Evolutionary conservation across 2,113 vertebrate species (phyloP).

Genomic region (Pseudolaguvia tuberculata): DNA sequence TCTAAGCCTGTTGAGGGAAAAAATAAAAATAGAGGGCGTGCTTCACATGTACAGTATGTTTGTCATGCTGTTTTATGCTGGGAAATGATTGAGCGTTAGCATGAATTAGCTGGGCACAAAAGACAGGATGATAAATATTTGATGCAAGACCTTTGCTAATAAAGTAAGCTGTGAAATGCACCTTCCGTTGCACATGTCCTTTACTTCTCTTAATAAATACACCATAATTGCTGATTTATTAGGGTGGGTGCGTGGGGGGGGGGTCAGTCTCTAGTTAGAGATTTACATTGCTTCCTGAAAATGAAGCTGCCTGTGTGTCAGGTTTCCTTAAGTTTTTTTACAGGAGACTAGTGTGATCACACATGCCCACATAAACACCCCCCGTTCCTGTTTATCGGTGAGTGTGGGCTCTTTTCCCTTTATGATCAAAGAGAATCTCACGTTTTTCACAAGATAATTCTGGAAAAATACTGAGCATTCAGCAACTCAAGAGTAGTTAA

Average conservation of each 20-base stretch:
- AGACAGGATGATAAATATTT: slow-evolving; percentile 13
- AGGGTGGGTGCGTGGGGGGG: neutral
- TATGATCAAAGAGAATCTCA: slow-evolving; percentile 44
- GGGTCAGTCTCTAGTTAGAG: slow-evolving; percentile 34
- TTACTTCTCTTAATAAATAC: slow-evolving; percentile 20
- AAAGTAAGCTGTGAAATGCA: slow-evolving; percentile 8
- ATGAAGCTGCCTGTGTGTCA: slow-evolving; percentile 37
- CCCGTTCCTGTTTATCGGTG: slow-evolving; percentile 43
- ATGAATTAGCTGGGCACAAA: neutral
- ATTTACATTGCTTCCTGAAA: slow-evolving; percentile 49
- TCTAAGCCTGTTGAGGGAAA: neutral
- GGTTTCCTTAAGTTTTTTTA: slow-evolving; percentile 38
- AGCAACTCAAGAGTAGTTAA: slow-evolving; percentile 46
- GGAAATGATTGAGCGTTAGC: neutral
- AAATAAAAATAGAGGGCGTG: neutral
- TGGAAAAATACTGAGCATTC: slow-evolving; percentile 56
- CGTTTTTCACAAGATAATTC: slow-evolving; percentile 43
- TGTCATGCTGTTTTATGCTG: neutral
- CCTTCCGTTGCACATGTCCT: neutral
- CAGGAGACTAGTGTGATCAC: slow-evolving; percentile 37
- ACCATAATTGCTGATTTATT: slow-evolving; percentile 41
- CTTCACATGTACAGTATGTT: neutral
- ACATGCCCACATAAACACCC: slow-evolving; percentile 34
- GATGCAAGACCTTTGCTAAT: slow-evolving; percentile 7
- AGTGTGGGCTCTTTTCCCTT: slow-evolving; percentile 20